Evolutionary conservation across 2,797 vertebrate species (phyloP).

Genomic region (Aythya fuligula): DNA sequence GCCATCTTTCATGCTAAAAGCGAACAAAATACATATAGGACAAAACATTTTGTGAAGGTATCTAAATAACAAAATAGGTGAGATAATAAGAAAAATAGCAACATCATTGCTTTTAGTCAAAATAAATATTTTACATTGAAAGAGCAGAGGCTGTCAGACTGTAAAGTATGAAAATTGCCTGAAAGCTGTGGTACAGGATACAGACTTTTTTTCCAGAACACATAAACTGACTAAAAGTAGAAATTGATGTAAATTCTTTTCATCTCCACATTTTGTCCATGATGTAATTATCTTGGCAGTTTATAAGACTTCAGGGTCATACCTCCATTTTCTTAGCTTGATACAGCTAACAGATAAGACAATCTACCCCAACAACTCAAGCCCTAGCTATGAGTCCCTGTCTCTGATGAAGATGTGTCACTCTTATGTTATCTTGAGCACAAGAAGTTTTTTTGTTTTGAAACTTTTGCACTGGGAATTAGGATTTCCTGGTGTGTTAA

Average conservation of each 20-base stretch:
- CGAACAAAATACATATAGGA: not conserved
- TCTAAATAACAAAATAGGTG: not conserved
- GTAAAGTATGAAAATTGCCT: not conserved
- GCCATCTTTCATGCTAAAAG: not conserved
- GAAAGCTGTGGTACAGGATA: not conserved
- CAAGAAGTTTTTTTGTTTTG: not conserved
- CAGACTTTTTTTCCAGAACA: not conserved
- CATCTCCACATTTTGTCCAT: slow-evolving; percentile 15
- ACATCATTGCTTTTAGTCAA: not conserved
- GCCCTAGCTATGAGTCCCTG: slow-evolving; percentile 23
- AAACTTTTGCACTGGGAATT: not conserved
- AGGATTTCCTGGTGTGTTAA: slow-evolving; percentile 7
- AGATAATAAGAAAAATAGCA: not conserved
- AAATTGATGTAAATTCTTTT: slow-evolving; percentile 45
- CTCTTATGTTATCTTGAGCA: not conserved
- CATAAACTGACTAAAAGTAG: not conserved
- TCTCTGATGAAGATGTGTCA: slow-evolving; percentile 40
- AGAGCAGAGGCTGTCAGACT: not conserved
- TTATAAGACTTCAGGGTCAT: slow-evolving; percentile 7
- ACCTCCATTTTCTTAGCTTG: slow-evolving; percentile 1
- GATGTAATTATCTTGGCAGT: slow-evolving; percentile 57
- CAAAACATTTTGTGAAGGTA: not conserved
- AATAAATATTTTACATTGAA: not conserved
- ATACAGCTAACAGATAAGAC: slow-evolving; percentile 40
- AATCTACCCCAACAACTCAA: not conserved